Percentiles rank a stretch among this genome's conserved stretches.
Conservation (phyloP, 2,888 invertebrate species). For the Bugulina stolonifera region DNA sequence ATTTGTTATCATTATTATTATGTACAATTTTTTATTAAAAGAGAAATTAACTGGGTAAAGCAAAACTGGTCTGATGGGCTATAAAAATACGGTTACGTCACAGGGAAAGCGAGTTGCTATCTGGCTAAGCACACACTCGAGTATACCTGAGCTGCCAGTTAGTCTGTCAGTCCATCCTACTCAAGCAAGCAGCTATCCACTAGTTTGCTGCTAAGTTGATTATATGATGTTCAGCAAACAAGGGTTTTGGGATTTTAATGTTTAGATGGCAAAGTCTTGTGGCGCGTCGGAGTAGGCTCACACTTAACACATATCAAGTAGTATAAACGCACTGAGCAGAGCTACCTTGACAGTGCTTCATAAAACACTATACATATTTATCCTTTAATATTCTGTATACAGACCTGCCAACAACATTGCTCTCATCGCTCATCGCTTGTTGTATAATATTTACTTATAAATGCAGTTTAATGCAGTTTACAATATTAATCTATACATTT, state of each 20-base stretch:
- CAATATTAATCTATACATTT: not conserved
- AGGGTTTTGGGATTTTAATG: constrained; percentile 21
- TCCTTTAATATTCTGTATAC: not conserved
- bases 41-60: no score
- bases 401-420: not conserved
- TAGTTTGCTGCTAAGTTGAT: constrained; percentile 7
- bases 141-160: not conserved
- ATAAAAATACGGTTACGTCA: no score
- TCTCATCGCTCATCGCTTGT: not conserved
- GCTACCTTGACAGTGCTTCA: constrained; percentile 3
- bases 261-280: constrained; percentile 9
- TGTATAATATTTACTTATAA: not conserved
- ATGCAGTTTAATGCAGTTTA: no score
- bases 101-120: not conserved
- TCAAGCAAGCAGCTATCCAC: not conserved
- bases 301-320: constrained; percentile 19
- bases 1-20: no score
- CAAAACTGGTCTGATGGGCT: no score
- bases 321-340: constrained; percentile 7
- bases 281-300: constrained; percentile 1
- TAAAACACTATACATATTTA: no score
- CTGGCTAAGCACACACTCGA: constrained; percentile 14
- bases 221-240: constrained; percentile 25
- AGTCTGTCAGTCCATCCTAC: not conserved
- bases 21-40: no score